phyloP scores from a whole-genome alignment of 2,113 vertebrate species.

The Oenanthe oenanthe region DNA sequence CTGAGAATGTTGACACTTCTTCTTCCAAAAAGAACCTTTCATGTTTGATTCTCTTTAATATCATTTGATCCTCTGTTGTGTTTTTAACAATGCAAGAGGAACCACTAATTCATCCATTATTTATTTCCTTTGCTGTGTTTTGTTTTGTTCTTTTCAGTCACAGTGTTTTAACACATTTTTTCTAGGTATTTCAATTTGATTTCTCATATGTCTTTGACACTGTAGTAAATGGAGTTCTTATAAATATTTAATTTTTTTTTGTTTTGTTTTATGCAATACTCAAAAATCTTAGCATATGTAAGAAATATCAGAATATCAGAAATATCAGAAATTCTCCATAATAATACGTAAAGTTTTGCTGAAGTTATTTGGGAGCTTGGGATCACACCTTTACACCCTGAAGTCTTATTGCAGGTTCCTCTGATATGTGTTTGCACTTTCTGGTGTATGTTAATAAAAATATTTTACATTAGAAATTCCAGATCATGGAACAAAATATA shows the following conservation, averaged over 20 bases:
- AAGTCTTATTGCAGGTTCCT: background rate
- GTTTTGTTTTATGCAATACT: background rate
- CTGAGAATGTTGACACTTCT: conserved; percentile 19
- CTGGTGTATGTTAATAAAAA: background rate
- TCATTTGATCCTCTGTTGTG: conserved; percentile 2
- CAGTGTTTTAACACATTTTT: background rate
- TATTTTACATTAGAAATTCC: background rate
- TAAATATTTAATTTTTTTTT: background rate
- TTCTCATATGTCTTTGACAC: background rate
- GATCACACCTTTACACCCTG: background rate
- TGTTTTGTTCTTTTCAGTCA: conserved; percentile 28
- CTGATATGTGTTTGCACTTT: background rate
- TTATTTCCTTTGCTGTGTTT: conserved; percentile 28
- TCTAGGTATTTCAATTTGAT: background rate
- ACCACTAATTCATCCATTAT: conserved; percentile 37
- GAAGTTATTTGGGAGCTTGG: background rate
- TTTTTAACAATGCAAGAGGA: conserved; percentile 42
- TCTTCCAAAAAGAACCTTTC: conserved; percentile 21
- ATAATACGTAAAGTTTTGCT: background rate
- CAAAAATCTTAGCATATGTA: background rate
- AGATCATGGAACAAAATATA: background rate
- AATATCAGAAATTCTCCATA: background rate
- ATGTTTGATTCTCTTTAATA: conserved; percentile 2
- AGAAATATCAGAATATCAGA: background rate
- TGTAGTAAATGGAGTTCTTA: background rate